A percentile compares a stretch with the other conserved stretches of the same genome.
phyloP scores from a whole-genome alignment of 2,113 vertebrate species.

The Paradisaea rubra region DNA sequence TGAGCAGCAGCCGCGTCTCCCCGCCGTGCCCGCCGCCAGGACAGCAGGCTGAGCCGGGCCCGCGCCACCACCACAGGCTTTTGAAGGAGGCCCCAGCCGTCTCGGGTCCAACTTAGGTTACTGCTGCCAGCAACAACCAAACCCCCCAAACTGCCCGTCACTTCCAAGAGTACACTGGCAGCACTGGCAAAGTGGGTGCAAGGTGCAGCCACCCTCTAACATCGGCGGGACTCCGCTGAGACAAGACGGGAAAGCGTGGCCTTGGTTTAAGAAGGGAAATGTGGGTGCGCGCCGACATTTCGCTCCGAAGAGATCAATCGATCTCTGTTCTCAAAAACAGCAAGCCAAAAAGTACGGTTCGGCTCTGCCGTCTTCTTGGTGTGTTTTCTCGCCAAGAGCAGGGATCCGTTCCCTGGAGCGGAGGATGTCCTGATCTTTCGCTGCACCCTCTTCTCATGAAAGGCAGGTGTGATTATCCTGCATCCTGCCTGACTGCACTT shows the following conservation, averaged over 20 bases:
- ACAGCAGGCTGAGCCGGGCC: not conserved
- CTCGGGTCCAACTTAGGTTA: no score
- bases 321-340: not conserved
- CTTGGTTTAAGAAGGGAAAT: not conserved
- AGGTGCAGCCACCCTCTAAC: not conserved
- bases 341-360: fast-evolving
- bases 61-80: not conserved
- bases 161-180: not conserved
- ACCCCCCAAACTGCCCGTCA: fast-evolving
- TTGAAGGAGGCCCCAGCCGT: no score
- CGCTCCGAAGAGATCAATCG: not conserved
- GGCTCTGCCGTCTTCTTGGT: not conserved
- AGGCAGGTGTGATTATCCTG: not conserved
- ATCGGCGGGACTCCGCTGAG: no score
- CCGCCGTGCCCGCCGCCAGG: fast-evolving
- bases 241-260: not conserved
- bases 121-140: not conserved
- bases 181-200: not conserved
- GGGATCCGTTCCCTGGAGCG: fast-evolving
- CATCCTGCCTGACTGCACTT: not conserved
- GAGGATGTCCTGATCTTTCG: not conserved
- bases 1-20: not conserved
- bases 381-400: not conserved
- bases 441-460: not conserved
- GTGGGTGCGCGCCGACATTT: no score